A percentile compares a stretch with the other conserved stretches of the same genome.
Conservation (phyloP, 2,797 vertebrate species). For the Emys orbicularis region DNA sequence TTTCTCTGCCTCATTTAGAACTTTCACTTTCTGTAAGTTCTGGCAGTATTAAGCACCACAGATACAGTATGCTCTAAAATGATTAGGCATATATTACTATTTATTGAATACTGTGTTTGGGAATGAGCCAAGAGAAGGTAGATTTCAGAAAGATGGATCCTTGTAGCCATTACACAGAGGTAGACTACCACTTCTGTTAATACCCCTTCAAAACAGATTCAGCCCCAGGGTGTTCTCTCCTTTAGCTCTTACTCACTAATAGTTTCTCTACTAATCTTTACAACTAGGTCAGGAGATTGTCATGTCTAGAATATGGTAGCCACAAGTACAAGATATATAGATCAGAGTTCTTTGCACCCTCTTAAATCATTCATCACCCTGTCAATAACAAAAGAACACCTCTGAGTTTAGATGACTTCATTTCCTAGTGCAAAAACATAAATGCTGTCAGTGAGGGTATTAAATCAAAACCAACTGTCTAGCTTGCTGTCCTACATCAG, state of each 20-base stretch:
- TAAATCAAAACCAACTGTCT: background rate
- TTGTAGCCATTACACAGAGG: background rate
- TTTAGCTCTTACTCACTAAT: conserved; percentile 30
- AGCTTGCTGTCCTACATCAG: background rate
- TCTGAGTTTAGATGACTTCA: conserved; percentile 12
- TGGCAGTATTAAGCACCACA: background rate
- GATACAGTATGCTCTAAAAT: rapidly evolving
- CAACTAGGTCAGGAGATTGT: background rate
- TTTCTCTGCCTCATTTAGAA: background rate
- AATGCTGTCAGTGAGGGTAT: background rate
- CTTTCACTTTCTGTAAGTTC: rapidly evolving
- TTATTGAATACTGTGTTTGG: background rate
- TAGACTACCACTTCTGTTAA: background rate
- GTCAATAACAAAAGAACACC: conserved; percentile 32
- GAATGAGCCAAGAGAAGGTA: rapidly evolving
- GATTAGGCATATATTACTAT: background rate
- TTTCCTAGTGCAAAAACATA: conserved; percentile 33
- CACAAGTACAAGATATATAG: background rate
- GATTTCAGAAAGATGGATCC: background rate
- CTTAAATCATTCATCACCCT: conserved; percentile 16
- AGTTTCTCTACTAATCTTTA: background rate
- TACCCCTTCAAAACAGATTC: background rate
- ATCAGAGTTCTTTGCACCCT: background rate
- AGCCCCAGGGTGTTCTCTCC: background rate
- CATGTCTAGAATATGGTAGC: background rate